These are phyloP conservation scores for Leguminivora glycinivorella DNA, from an alignment of 1,140 invertebrate genomes.

Conservation along the genomic window DNA sequence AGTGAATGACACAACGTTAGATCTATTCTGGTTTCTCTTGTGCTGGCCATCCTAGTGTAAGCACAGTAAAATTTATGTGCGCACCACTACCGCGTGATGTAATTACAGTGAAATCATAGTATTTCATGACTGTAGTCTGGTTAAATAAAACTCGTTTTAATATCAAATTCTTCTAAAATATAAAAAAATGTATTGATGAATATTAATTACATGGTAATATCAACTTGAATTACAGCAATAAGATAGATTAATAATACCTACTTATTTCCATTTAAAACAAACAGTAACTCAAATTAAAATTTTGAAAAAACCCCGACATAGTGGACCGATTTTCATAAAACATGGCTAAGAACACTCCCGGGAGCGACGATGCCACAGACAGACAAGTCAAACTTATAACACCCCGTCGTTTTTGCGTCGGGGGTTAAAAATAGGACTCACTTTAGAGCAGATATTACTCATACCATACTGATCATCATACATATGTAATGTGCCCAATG, in stretches of 20 bases:
- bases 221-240: no score
- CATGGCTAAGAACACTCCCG: no score
- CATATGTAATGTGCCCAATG: background rate
- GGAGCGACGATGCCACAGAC: no score
- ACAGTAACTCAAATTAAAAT: background rate
- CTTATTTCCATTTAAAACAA: background rate
- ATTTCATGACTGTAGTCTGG: background rate
- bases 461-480: background rate
- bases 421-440: slow-evolving; percentile 22
- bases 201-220: no score
- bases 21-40: slow-evolving; percentile 25
- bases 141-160: slow-evolving; percentile 7
- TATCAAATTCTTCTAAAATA: background rate
- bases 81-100: slow-evolving; percentile 12
- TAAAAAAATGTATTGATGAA: background rate
- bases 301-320: no score
- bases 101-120: slow-evolving; percentile 5
- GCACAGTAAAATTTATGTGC: slow-evolving; percentile 23
- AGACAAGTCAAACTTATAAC: no score
- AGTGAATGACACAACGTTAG: slow-evolving; percentile 28
- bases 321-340: no score
- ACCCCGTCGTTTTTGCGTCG: no score
- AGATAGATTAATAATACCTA: no score
- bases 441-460: background rate
- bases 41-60: slow-evolving; percentile 15